Conservation (phyloP, 2,113 vertebrate genomes). For the Tachuris rubrigastra region DNA sequence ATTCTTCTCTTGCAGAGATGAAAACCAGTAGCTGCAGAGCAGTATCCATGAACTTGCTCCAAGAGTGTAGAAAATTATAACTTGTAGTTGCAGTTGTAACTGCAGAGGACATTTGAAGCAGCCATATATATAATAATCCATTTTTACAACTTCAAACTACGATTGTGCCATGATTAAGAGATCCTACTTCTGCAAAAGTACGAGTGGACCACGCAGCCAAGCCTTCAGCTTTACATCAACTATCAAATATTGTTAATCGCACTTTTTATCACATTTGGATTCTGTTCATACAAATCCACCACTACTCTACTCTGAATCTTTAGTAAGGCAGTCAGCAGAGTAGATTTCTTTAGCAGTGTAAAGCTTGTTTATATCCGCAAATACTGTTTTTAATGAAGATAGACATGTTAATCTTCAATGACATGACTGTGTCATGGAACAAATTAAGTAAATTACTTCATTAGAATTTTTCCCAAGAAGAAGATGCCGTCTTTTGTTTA, state of each 20-base stretch:
- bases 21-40: not conserved
- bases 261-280: not conserved
- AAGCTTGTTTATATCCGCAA: not conserved
- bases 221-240: not conserved
- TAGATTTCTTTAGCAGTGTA: not conserved
- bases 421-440: conserved; percentile 2
- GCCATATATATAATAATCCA: not conserved
- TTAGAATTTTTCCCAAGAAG: conserved; percentile 11
- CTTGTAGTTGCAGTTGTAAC: not conserved
- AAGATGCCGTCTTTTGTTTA: not conserved
- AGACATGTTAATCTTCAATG: conserved; percentile 10
- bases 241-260: not conserved
- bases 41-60: not conserved
- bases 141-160: not conserved
- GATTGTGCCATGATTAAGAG: not conserved
- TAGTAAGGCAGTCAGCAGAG: not conserved
- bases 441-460: conserved; percentile 17
- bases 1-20: not conserved
- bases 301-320: not conserved
- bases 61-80: not conserved
- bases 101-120: not conserved
- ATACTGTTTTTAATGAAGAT: not conserved
- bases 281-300: not conserved
- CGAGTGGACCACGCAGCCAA: not conserved
- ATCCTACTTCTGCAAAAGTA: not conserved